Conservation (phyloP, 2,797 vertebrate species). For the Sebastes minor region DNA sequence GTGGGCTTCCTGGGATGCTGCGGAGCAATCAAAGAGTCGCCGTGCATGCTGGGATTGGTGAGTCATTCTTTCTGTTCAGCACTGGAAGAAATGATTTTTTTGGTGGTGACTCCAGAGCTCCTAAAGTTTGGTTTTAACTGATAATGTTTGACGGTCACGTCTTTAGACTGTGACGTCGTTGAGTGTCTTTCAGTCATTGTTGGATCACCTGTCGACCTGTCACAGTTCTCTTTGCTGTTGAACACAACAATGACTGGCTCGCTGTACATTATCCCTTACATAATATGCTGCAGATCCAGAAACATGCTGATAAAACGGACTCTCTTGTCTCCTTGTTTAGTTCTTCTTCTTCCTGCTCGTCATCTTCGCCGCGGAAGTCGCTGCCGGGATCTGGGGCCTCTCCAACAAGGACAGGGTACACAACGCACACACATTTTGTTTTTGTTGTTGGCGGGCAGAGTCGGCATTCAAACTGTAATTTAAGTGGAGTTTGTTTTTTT, state of each 20-base stretch:
- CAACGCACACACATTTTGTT: background rate
- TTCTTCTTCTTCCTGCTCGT: conserved; percentile 94
- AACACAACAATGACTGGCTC: too few relatives aligned
- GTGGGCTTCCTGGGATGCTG: conserved; percentile 97
- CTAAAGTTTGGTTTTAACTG: background rate
- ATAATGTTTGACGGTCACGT: too few relatives aligned
- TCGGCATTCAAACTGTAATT: background rate
- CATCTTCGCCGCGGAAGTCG: conserved; percentile 93
- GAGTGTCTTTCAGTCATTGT: background rate
- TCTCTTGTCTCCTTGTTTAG: conserved; percentile 64
- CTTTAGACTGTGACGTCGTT: background rate
- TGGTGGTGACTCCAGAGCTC: background rate
- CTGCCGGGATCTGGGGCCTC: conserved; percentile 94
- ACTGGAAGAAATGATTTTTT: background rate
- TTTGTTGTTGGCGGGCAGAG: background rate
- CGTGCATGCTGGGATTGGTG: conserved; percentile 96
- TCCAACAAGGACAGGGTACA: conserved; percentile 88
- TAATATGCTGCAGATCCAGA: background rate
- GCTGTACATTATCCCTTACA: too few relatives aligned
- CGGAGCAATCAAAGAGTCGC: conserved; percentile 93
- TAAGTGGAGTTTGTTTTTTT: background rate
- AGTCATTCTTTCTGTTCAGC: conserved; percentile 46
- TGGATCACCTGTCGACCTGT: background rate
- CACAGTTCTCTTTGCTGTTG: too few relatives aligned
- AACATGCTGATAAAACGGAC: background rate